A percentile compares a stretch with the other conserved stretches of the same genome.
Conservation (phyloP, 2,888 invertebrate species). For the Syrista parreyssii region DNA sequence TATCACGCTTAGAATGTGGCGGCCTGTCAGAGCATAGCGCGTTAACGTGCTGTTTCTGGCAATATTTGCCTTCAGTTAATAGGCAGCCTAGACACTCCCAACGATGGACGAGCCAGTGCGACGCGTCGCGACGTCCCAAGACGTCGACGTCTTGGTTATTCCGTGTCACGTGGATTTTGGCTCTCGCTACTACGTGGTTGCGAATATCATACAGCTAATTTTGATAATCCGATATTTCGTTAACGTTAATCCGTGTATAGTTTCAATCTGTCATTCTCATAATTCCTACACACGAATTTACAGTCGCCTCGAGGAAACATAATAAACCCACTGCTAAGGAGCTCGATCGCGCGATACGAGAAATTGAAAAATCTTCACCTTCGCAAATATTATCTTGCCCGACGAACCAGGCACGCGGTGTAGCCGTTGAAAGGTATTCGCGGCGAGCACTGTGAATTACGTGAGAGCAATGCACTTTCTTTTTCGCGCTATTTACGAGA, state of each 20-base stretch:
- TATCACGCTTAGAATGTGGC: background rate
- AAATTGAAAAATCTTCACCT: background rate
- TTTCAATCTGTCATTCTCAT: background rate
- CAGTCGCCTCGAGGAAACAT: background rate
- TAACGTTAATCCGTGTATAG: background rate
- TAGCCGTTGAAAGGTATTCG: background rate
- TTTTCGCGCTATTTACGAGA: background rate
- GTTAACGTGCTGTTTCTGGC: conserved; percentile 10
- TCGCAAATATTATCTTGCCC: background rate
- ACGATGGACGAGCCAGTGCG: background rate
- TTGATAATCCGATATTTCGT: background rate
- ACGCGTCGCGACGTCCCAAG: background rate
- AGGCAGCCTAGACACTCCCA: background rate
- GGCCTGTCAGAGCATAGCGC: background rate
- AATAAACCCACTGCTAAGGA: background rate
- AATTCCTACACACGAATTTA: background rate
- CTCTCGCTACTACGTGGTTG: background rate
- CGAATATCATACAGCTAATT: background rate
- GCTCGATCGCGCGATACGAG: background rate
- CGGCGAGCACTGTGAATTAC: background rate
- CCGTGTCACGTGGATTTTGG: background rate
- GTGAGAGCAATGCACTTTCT: background rate
- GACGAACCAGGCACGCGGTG: background rate
- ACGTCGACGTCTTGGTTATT: background rate
- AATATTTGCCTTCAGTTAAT: conserved; percentile 8